Conservation (phyloP, 2,113 vertebrate species). For the Rhabdornis inornatus region DNA sequence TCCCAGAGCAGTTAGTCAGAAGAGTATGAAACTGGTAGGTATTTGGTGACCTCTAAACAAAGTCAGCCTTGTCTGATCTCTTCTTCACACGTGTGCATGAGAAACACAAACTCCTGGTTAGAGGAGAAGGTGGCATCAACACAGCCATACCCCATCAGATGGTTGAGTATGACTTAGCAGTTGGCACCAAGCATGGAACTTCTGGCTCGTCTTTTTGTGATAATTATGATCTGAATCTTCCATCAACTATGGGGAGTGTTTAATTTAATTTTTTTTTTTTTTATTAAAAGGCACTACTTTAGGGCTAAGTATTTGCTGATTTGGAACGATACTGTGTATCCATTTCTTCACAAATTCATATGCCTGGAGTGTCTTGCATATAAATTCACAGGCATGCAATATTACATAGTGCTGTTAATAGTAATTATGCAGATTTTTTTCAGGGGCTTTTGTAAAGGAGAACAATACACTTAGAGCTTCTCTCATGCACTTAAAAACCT, state of each 20-base stretch:
- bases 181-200: fast-evolving
- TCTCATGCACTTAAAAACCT: background rate
- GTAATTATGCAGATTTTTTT: background rate
- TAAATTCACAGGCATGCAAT: background rate
- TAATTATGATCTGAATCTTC: background rate
- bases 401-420: background rate
- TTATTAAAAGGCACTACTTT: fast-evolving
- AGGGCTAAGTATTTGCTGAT: background rate
- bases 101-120: background rate
- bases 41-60: background rate
- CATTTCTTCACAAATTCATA: background rate
- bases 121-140: background rate
- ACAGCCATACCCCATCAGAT: background rate
- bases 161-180: background rate
- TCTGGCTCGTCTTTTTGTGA: background rate
- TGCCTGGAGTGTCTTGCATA: background rate
- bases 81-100: fast-evolving
- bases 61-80: background rate
- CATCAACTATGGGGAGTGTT: background rate
- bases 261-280: background rate
- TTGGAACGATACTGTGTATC: background rate
- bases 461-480: background rate
- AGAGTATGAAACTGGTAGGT: background rate
- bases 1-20: background rate
- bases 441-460: background rate